These are phyloP conservation scores for Drosophila prosaltans DNA, from an alignment of 1,140 invertebrate genomes.

Conservation along the genomic window DNA sequence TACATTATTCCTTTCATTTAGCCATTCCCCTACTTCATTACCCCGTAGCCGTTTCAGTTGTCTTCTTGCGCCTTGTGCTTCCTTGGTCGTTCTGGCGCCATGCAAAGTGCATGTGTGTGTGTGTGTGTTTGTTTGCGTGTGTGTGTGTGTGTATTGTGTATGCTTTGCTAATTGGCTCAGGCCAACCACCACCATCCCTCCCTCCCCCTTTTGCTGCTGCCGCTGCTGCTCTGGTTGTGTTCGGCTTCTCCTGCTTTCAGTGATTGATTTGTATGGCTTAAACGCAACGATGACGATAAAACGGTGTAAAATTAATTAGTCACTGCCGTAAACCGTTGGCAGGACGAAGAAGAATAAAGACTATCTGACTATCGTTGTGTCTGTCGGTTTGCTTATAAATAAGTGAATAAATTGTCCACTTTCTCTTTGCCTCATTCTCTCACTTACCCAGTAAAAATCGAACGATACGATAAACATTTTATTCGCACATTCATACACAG, in stretches of 20 bases:
- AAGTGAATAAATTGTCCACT: conserved; percentile 60
- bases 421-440: too few relatives aligned
- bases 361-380: conserved; percentile 39
- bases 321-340: conserved; percentile 36
- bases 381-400: conserved; percentile 62
- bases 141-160: conserved; percentile 45
- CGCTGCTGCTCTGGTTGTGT: background rate
- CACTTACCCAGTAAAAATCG: conserved; percentile 2
- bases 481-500: background rate
- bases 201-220: background rate
- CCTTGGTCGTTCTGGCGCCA: conserved; percentile 56
- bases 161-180: conserved; percentile 72
- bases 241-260: conserved; percentile 1
- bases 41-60: conserved; percentile 6
- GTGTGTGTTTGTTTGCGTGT: background rate
- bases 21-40: background rate
- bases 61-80: conserved; percentile 22
- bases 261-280: conserved; percentile 77
- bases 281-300: conserved; percentile 73
- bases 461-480: conserved; percentile 16
- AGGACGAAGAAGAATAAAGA: conserved; percentile 25
- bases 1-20: conserved; percentile 16
- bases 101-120: conserved; percentile 61
- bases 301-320: conserved; percentile 79
- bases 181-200: conserved; percentile 4